phyloP scores from a whole-genome alignment of 2,113 vertebrate species.

The Spermophilus dauricus region DNA sequence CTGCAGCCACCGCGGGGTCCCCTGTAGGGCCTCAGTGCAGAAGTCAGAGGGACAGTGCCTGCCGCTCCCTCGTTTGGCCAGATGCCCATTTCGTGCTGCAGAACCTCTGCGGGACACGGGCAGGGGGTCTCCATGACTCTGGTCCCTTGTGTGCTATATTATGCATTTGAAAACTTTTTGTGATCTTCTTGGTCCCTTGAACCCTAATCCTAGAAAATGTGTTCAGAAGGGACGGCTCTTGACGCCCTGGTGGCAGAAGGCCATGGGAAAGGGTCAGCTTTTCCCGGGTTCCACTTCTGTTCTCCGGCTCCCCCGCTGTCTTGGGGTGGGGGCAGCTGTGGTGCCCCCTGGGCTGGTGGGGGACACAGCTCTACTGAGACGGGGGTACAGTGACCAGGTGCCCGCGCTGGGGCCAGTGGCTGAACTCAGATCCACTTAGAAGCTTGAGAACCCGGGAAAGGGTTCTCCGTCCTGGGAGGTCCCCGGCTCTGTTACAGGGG shows the following conservation, averaged over 20 bases:
- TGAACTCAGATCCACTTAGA: no score
- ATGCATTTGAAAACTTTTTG: background rate
- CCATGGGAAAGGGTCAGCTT: background rate
- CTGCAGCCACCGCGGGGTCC: background rate
- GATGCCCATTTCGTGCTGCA: background rate
- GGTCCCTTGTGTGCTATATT: background rate
- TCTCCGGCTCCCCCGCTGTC: background rate
- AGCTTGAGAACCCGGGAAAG: background rate
- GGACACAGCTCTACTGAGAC: no score
- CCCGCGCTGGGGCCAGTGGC: background rate
- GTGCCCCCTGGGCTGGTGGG: background rate
- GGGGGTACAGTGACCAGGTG: background rate
- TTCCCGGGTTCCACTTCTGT: background rate
- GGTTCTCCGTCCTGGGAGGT: background rate
- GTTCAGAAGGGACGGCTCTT: background rate
- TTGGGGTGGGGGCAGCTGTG: no score
- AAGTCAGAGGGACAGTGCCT: fast-evolving
- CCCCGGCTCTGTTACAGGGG: background rate
- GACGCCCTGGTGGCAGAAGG: background rate
- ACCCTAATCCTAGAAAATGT: background rate
- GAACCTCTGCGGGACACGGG: background rate
- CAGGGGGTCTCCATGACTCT: background rate
- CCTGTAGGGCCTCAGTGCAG: background rate
- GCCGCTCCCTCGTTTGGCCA: background rate
- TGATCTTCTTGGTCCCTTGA: background rate